Conservation (phyloP, 2,797 vertebrate genomes). For the Malacoraja senta region DNA sequence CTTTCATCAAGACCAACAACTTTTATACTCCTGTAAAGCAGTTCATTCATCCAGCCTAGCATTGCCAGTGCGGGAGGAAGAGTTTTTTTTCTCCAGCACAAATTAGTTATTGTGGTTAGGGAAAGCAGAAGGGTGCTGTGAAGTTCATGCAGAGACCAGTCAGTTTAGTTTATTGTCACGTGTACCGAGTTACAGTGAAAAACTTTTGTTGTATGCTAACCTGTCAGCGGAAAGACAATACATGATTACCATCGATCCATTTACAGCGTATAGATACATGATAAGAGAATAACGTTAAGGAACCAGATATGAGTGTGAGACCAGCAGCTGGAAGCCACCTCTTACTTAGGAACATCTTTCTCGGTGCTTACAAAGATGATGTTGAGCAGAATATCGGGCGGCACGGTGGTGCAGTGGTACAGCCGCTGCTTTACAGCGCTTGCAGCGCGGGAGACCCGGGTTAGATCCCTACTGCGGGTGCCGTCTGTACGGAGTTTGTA, state of each 20-base stretch:
- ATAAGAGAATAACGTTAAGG: too few relatives aligned
- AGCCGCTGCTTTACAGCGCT: too few relatives aligned
- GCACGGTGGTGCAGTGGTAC: too few relatives aligned
- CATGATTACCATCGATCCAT: too few relatives aligned
- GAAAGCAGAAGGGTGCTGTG: slow-evolving; percentile 1
- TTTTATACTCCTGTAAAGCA: not conserved
- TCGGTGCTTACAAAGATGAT: not conserved
- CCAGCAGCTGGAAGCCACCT: not conserved
- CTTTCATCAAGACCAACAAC: slow-evolving; percentile 10
- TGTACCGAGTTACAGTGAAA: too few relatives aligned
- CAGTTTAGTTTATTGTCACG: too few relatives aligned
- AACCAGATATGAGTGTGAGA: not conserved
- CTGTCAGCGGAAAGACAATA: too few relatives aligned
- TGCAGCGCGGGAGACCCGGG: too few relatives aligned
- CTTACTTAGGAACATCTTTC: not conserved
- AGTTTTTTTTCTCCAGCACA: not conserved
- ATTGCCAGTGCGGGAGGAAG: not conserved
- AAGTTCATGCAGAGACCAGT: slow-evolving; percentile 5
- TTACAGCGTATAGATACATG: too few relatives aligned
- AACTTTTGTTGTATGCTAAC: too few relatives aligned
- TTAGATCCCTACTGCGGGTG: too few relatives aligned
- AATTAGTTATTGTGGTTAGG: not conserved
- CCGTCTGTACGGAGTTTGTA: too few relatives aligned
- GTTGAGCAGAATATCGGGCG: not conserved
- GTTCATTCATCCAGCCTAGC: not conserved